phyloP scores from a whole-genome alignment of 2,888 invertebrate species.

The Prenolepis imparis region DNA sequence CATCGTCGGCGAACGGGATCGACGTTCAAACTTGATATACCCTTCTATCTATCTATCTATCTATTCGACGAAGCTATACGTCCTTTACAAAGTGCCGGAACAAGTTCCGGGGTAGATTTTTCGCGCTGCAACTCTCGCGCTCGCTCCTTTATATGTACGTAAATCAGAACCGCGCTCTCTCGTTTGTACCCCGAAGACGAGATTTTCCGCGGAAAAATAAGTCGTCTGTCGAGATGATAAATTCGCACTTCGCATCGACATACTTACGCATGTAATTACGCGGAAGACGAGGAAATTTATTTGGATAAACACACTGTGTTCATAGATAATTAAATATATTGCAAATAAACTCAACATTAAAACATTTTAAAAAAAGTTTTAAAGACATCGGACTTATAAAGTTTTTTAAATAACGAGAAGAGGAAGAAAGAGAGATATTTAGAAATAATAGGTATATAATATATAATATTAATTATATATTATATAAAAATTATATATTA shows the following conservation, averaged over 20 bases:
- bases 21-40: constrained; percentile 35
- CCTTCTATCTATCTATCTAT: constrained; percentile 10
- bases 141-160: constrained; percentile 16
- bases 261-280: constrained; percentile 1
- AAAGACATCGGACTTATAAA: too few relatives aligned
- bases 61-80: constrained; percentile 10
- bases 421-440: background rate
- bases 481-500: too few relatives aligned
- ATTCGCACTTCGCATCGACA: background rate
- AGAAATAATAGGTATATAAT: too few relatives aligned
- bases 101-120: constrained; percentile 25
- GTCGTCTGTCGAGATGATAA: constrained; percentile 14
- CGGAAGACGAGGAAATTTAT: background rate
- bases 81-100: constrained; percentile 10
- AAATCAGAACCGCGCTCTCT: constrained; percentile 26
- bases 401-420: too few relatives aligned
- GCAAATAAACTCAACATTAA: too few relatives aligned
- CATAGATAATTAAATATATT: background rate
- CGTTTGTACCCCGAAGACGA: background rate
- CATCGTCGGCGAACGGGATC: constrained; percentile 22
- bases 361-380: too few relatives aligned
- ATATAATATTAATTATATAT: too few relatives aligned
- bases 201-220: constrained; percentile 28
- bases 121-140: constrained; percentile 14
- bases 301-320: background rate